These are phyloP conservation scores for Anolis sagrei DNA, from an alignment of 2,113 vertebrate genomes.

Conservation along the genomic window DNA sequence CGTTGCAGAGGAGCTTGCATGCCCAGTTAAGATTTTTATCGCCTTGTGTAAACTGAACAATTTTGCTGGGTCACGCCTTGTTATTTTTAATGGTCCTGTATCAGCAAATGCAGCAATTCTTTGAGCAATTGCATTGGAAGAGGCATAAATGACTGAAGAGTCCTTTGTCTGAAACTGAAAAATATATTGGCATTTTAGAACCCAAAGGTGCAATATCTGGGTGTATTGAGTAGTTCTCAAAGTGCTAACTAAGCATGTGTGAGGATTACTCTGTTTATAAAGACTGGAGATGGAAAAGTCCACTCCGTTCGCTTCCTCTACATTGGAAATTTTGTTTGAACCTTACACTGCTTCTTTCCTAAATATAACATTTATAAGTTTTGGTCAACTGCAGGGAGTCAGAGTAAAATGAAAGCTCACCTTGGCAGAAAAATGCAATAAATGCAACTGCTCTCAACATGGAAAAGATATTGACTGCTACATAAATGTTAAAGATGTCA, in stretches of 20 bases:
- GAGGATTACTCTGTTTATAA: background rate
- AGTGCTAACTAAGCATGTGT: background rate
- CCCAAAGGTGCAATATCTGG: conserved; percentile 3
- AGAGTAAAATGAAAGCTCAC: background rate
- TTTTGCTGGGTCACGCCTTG: conserved; percentile 2
- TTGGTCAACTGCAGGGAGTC: background rate
- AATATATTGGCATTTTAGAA: background rate
- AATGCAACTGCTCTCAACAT: background rate
- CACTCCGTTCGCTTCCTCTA: background rate
- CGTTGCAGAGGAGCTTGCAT: accelerated
- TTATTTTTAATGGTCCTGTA: background rate
- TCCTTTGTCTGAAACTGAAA: conserved; percentile 20
- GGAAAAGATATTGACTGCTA: background rate
- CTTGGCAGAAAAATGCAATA: background rate
- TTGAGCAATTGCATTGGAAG: background rate
- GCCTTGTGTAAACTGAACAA: background rate
- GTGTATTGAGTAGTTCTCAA: background rate
- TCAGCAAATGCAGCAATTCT: background rate
- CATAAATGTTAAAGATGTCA: no score
- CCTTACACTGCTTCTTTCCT: background rate
- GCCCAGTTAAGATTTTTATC: conserved; percentile 26
- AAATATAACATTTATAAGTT: background rate
- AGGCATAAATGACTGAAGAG: background rate
- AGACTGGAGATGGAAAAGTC: background rate
- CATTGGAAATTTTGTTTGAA: background rate